Conservation (phyloP, 2,113 vertebrate species). For the Etheostoma spectabile region DNA sequence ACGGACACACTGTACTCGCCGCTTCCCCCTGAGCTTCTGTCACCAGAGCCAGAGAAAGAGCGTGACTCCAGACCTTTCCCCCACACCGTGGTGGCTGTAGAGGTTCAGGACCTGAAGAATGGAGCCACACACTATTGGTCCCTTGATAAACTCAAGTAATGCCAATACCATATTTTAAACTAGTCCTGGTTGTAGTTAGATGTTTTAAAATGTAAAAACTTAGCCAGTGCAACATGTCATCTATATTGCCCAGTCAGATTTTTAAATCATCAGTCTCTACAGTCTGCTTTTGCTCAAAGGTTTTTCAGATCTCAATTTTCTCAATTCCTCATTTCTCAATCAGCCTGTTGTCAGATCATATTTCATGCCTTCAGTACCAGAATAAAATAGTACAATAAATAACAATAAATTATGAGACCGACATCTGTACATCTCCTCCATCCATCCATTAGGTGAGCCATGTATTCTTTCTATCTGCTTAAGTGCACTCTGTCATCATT, state of each 20-base stretch:
- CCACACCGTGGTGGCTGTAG: constrained; percentile 95
- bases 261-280: neutral
- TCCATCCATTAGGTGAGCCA: neutral
- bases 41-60: constrained; percentile 87
- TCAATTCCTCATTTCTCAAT: neutral
- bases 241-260: neutral
- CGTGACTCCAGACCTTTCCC: constrained; percentile 89
- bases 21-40: constrained; percentile 91
- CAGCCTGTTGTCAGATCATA: neutral
- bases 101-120: constrained; percentile 98
- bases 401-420: constrained; percentile 1
- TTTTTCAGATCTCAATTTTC: neutral
- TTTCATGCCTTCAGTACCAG: neutral
- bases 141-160: constrained; percentile 96
- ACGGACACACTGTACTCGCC: constrained; percentile 97
- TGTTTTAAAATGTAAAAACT: neutral
- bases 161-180: neutral
- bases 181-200: neutral
- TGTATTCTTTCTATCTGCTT: neutral
- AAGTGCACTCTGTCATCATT: neutral
- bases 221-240: neutral
- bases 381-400: neutral
- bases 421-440: neutral
- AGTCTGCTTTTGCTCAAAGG: neutral
- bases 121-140: constrained; percentile 98